A percentile compares a stretch with the other conserved stretches of the same genome.
Conservation (phyloP, 2,113 vertebrate species). For the Sebastes schlegelii region DNA sequence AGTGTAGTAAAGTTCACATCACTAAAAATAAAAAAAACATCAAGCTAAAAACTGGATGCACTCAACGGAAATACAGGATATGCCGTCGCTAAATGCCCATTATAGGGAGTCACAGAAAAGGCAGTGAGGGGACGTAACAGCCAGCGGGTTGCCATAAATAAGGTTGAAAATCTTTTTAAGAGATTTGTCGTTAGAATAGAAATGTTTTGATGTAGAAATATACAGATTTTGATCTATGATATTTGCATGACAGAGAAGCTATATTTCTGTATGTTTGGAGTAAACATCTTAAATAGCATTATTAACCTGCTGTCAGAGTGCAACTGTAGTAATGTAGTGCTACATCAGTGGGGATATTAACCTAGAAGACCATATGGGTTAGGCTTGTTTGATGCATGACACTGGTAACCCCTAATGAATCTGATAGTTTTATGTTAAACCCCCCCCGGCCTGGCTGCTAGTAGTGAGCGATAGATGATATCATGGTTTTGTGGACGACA, state of each 20-base stretch:
- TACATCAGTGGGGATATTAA: constrained; percentile 17
- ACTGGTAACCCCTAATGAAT: constrained; percentile 32
- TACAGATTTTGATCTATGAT: constrained; percentile 38
- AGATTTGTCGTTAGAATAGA: constrained; percentile 9
- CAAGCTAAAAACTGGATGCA: constrained; percentile 26
- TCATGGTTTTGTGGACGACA: constrained; percentile 84
- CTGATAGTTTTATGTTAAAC: background rate
- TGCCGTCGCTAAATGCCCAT: constrained; percentile 53
- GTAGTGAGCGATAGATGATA: constrained; percentile 34
- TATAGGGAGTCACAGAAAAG: constrained; percentile 28
- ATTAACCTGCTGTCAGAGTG: constrained; percentile 37
- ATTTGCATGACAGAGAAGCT: background rate
- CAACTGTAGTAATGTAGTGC: constrained; percentile 31
- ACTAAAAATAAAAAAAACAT: constrained; percentile 11
- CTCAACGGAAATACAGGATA: constrained; percentile 24
- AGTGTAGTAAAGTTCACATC: constrained; percentile 37
- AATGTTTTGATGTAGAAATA: constrained; percentile 45
- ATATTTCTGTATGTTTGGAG: constrained; percentile 23
- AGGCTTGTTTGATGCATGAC: constrained; percentile 37
- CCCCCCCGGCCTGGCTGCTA: constrained; percentile 27
- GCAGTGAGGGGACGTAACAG: constrained; percentile 14
- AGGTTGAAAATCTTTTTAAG: background rate
- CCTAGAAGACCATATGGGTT: background rate
- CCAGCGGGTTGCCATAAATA: constrained; percentile 19
- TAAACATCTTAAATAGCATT: constrained; percentile 10